Base-by-base conservation (phyloP, 1,140 invertebrate genomes). In the Bombus superbus region DNA sequence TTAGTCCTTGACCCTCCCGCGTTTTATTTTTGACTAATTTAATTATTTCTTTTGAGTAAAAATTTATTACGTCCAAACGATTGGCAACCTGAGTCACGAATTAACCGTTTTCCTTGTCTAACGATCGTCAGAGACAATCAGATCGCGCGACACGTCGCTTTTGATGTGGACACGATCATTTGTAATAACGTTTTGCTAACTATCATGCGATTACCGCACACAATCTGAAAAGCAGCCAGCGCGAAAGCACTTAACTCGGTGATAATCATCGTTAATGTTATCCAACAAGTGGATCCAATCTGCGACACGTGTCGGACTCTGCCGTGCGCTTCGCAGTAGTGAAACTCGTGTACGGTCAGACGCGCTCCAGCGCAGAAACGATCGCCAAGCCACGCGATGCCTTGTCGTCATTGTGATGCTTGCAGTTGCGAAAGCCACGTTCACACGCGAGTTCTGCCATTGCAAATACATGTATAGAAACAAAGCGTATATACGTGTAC, bases 231-330 rank as follows among this genome's bases (percentile, higher is more conserved):
- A 62, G 28, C 59, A 62, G 3, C 11, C 11, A 13, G 22, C 32
- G 18, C 47, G 38, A 47, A 79, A 64, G 38, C 6, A 25, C 42
- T 28, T 79, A 85, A 71, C 53, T 18, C 32, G n/a, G 13, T 3
- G 44, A 89, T 62, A 66, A 53, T 69, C 47, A 81, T 88, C 76
- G 53, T 6, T 71, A 68, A 85, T 62, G 74, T 75, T 57, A 68
- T 59, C 80, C 73, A 84, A 89, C 80, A 86, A 89, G 88, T 89
- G 84, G 66, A 78, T 44, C 11, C n/a, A 44, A 15, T n/a, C 2
- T 3, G 10, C 1, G 40, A 32, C 22, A 38, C 25, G 53, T 25
- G 53, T 28, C 86, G 25, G 22, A 9, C n/a, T 68, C 18, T 25
- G 22, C 3, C 32, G 40, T 28, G 25, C 32, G 62, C 42, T 53